Base-by-base conservation (phyloP, 2,888 invertebrate species). In the Heliconius ethilla region DNA sequence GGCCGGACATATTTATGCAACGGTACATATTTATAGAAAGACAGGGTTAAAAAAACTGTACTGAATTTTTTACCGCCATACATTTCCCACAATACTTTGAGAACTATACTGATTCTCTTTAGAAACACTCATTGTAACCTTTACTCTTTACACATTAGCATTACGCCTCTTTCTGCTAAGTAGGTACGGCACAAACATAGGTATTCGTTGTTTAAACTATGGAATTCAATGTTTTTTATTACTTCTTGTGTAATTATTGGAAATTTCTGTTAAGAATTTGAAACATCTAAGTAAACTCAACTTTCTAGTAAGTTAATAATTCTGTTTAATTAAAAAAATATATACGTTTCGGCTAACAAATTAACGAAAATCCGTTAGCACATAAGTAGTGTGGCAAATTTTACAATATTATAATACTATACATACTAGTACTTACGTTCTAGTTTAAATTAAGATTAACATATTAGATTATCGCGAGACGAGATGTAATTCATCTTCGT, bases 401-500 rank as follows among this genome's bases (percentile, higher is more conserved):
- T 69, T 45, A 45, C 25, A 25, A 69, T 15, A 69, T 6, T 33
- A 33, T n/a, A 69, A 45, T 67, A 15, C n/a, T 40, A 40, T 7
- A 37, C 13, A 3, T 15, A 51, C 51, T 7, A 51, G 45, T 51
- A 51, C 45, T 51, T n/a, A 37, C 5, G 13, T 11, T 15, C 11
- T 67, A 40, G 13, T 40, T 67, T 67, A 67, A 67, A 67, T 73
- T 62, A 18, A 65, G 40, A 45, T 74, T 40, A 45, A 74, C 40
- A 62, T 74, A 74, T 63, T 27, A 67, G 29, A 74, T 70, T 77
- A 74, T 77, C 77, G 40, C 40, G 59, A 62, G 27, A 15, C 22
- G 15, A 63, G 59, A 55, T 29, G 45, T 77, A 80, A 80, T 81
- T 75, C 80, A 80, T 82, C 82, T 77, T 77, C 77, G 77, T 70